phyloP scores from a whole-genome alignment of 2,888 invertebrate species.

The Spodoptera exigua region DNA sequence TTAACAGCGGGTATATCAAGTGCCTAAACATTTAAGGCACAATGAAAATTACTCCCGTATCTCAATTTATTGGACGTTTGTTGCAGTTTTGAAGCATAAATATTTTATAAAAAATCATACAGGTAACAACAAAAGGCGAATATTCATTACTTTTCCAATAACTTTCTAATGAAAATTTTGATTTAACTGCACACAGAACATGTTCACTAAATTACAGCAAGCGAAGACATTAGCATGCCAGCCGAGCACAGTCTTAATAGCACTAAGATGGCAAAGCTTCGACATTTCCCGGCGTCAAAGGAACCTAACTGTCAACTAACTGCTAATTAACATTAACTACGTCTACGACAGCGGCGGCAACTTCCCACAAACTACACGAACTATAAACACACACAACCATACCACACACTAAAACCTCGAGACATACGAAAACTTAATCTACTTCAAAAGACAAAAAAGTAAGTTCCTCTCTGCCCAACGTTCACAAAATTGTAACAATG shows the following conservation, averaged over 20 bases:
- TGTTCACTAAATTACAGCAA: slow-evolving; percentile 29
- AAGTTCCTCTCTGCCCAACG: slow-evolving; percentile 41
- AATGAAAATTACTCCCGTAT: no score
- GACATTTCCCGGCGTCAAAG: slow-evolving; percentile 74
- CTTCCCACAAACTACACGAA: slow-evolving; percentile 59
- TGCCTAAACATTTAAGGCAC: no score
- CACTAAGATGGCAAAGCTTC: slow-evolving; percentile 67
- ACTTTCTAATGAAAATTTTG: slow-evolving; percentile 8
- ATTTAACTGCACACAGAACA: slow-evolving; percentile 8
- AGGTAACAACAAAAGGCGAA: no score
- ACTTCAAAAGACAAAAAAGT: slow-evolving; percentile 62
- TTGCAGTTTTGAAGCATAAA: no score
- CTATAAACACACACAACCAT: slow-evolving; percentile 60
- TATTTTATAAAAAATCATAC: no score
- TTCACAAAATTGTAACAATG: slow-evolving; percentile 78
- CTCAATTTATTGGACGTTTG: no score
- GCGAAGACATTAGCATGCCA: slow-evolving; percentile 41
- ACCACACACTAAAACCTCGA: slow-evolving; percentile 60
- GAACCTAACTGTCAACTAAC: slow-evolving; percentile 76
- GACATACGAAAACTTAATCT: slow-evolving; percentile 64
- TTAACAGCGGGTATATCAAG: no score
- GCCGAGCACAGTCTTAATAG: slow-evolving; percentile 58
- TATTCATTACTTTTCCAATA: background rate
- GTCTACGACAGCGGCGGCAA: slow-evolving; percentile 63
- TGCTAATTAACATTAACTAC: slow-evolving; percentile 81